Evolutionary conservation across 2,888 invertebrate genomes (phyloP), one percentile per base, ranked within the genome.

Genomic region (Girardia tigrina): DNA sequence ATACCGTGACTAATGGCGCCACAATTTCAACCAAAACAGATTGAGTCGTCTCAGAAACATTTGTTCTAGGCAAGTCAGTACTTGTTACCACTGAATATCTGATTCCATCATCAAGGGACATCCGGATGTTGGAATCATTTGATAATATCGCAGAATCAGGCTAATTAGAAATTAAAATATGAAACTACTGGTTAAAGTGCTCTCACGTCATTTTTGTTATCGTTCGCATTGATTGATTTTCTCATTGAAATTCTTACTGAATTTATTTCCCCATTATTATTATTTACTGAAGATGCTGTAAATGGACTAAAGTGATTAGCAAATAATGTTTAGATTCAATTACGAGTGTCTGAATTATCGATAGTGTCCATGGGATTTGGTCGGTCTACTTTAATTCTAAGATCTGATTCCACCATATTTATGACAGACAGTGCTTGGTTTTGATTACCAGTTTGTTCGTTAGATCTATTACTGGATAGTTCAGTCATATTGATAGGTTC

Each of bases 401-500:
- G n/a, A 56, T 16, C 23, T 56, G 56, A 56, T 2, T 56, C 56
- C 2, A 56, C 56, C 56, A 56, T 56, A n/a, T 56, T 56, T 6
- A 56, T 56, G 4, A 56, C 56, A 20, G 56, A 56, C 23, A 56
- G 23, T 56, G 56, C n/a, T 12, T n/a, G 23, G n/a, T 56, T 56
- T n/a, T 56, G 56, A 16, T 56, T 56, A n/a, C n/a, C n/a, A n/a
- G n/a, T n/a, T 56, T 56, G 56, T n/a, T 56, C 56, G 23, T 56
- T 56, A 12, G 56, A 56, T 56, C 56, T 56, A 16, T 4, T 16
- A 56, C 2, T n/a, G n/a, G 56, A 12, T 56, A 56, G 23, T 56
- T 56, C 56, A 20, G 56, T 56, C 56, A 56, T 74, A 28, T 69
- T 26, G 8, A 74, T 23, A 1, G 74, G 56, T 26, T 74, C 74